phyloP scores from a whole-genome alignment of 1,140 invertebrate species.

The Ctenoplectra terminalis region DNA sequence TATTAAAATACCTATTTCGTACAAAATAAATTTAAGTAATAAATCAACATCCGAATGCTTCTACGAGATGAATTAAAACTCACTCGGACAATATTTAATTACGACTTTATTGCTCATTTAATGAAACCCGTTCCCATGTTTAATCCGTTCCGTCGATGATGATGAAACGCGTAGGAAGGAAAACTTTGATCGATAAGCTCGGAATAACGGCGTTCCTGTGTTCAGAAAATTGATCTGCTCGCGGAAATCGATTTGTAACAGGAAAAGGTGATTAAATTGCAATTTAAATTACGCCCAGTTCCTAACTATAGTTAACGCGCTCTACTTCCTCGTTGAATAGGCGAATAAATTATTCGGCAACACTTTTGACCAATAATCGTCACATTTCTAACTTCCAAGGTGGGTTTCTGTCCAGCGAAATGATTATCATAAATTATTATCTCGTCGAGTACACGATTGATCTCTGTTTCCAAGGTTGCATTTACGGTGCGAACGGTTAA shows the following conservation, averaged over 20 bases:
- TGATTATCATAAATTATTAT: constrained; percentile 13
- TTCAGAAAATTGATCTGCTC: background rate
- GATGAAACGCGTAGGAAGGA: background rate
- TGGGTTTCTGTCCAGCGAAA: background rate
- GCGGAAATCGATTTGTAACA: background rate
- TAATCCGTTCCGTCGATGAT: background rate
- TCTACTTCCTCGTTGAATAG: too few relatives aligned
- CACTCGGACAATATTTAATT: background rate
- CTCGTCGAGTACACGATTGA: background rate
- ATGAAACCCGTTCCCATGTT: background rate
- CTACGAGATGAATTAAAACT: background rate
- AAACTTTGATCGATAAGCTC: background rate
- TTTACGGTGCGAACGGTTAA: background rate
- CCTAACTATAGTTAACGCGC: background rate
- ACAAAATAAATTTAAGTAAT: background rate
- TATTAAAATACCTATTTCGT: background rate
- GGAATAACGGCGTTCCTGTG: background rate
- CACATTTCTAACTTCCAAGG: background rate
- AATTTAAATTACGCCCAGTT: background rate
- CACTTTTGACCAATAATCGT: background rate
- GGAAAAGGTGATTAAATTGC: constrained; percentile 3
- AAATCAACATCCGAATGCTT: background rate
- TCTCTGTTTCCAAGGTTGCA: background rate
- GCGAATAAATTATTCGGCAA: background rate
- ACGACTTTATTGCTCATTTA: background rate